Evolutionary conservation across 2,888 invertebrate genomes (phyloP), one percentile per base, ranked within the genome.

Genomic region (Boloria selene): DNA sequence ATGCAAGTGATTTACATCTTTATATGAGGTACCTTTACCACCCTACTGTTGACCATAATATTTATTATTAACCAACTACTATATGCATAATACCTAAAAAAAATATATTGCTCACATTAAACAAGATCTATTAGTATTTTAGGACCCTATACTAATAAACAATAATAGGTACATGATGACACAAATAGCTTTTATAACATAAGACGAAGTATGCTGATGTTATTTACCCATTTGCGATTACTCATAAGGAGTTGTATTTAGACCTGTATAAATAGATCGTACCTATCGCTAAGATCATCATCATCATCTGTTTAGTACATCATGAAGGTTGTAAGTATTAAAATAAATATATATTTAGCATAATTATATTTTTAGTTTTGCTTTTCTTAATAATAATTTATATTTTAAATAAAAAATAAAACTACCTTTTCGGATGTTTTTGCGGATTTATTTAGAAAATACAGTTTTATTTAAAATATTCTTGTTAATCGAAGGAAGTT

Each of bases 311-410:
- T 71, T 73, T 73, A 70, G 76, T 74, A 68, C 76, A 86, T 79
- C 77, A 90, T 90, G 89, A 88, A 87, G 79, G 85, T 83, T 70
- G 89, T 90, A 72, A 88, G 88, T 87, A 76, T 18, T 17, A 49
- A 0, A n/a, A 2, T 49, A 16, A 2, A 16, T n/a, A 49, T 7
- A 13, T 14, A n/a, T 49, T 49, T 7, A 7, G n/a, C 10, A 7
- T 49, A n/a, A 49, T 6, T 1, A 49, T 16, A 14, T 16, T 49
- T 49, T 16, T 49, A 16, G 16, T 49, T 5, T 14, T 49, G 7
- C 47, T 47, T 47, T 47, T 16, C 10, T 31, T 10, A 31, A 10
- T 31, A 10, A 31, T 31, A 31, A 31, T 31, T 31, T 31, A 31
- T 6, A 31, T 31, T 10, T 2, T 31, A 2, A 22, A 22, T 2